These are phyloP conservation scores for Steatocranus sp. DNA, from an alignment of 2,797 vertebrate genomes.

Conservation along the genomic window DNA sequence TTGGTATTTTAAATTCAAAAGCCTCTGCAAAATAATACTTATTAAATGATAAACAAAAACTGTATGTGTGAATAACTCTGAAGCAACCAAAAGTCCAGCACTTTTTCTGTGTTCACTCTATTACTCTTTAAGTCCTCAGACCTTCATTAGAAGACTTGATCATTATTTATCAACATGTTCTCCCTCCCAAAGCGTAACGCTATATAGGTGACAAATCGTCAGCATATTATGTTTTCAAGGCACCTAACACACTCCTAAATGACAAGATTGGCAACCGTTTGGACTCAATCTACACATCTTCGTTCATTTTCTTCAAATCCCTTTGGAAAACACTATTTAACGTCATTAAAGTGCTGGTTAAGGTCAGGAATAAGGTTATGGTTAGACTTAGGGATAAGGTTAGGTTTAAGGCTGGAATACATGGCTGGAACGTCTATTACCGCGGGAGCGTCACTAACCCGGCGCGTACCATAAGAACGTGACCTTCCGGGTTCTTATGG, in stretches of 20 bases:
- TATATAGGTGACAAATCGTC: not conserved
- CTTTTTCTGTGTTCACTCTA: not conserved
- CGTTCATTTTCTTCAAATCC: accelerated
- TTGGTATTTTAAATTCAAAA: not conserved
- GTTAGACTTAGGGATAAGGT: not conserved
- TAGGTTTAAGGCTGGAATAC: not conserved
- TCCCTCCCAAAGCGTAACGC: not conserved
- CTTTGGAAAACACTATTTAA: not conserved
- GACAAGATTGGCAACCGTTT: accelerated
- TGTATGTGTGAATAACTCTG: not conserved
- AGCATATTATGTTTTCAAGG: not conserved
- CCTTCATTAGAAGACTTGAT: not conserved
- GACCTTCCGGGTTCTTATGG: accelerated
- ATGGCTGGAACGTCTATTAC: not conserved
- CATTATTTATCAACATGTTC: accelerated
- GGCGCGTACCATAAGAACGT: not conserved
- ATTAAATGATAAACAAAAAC: not conserved
- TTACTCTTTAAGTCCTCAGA: not conserved
- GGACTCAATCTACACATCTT: not conserved
- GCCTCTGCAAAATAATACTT: not conserved
- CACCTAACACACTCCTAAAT: not conserved
- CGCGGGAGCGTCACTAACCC: accelerated
- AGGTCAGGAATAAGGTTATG: accelerated
- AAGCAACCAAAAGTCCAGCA: not conserved
- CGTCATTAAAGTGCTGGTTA: not conserved